Base-by-base conservation (phyloP, 1,140 invertebrate genomes). In the Zaprionus gabonicus region DNA sequence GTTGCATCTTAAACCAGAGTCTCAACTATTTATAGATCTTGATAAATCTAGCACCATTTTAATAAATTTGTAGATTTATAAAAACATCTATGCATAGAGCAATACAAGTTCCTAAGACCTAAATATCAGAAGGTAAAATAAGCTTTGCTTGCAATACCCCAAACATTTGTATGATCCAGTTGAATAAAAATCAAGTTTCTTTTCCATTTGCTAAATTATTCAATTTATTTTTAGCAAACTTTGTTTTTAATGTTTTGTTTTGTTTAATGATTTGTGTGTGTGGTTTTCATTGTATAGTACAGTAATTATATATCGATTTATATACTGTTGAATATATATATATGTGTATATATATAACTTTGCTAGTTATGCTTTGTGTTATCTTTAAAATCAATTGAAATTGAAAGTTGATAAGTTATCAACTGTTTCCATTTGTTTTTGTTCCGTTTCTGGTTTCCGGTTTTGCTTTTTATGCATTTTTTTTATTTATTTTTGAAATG, bases 201-300 rank as follows among this genome's bases (percentile, higher is more conserved):
- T 80, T 80, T 87, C 70, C 84, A 87, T 87, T 87, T 87, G 84
- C 84, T 87, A 87, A 87, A 87, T 87, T 87, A 73, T 84, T 87
- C 69, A 64, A 71, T 83, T 88, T 88, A 84, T 84, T 86, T 84
- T 87, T 87, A 87, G 84, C 84, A 87, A 87, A 87, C 78, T 87
- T 79, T 34, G 9, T 34, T 79, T 78, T 76, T 38, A 57, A 36
- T 57, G 28, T 71, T 76, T 70, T 70, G 44, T 73, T 71, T 74
- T 68, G 25, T 66, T 57, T 51, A 66, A 64, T 75, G 66, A 65
- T 80, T 86, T 70, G 82, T 74, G 58, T 78, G 44, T 68, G 58
- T 74, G 49, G 49, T 67, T 66, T 66, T 83, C 76, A 78, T 77
- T 82, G 46, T 51, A 83, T 83, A 79, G 81, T 82, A 83, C 81